phyloP scores from a whole-genome alignment of 2,888 invertebrate genomes.

The Apamea crenata region DNA sequence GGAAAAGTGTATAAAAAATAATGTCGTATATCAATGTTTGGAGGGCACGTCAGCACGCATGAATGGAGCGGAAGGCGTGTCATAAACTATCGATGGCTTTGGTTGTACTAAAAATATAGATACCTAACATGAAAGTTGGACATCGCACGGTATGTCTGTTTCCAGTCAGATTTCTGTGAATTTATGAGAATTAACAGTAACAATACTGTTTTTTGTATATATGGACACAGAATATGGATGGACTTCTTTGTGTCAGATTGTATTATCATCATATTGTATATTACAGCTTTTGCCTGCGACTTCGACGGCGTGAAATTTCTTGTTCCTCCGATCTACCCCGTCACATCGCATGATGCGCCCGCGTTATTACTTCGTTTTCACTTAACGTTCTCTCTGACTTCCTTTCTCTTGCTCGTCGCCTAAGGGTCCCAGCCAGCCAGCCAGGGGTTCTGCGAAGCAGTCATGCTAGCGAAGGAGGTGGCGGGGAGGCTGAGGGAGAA shows the following conservation, averaged over 20 bases:
- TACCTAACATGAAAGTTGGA: slow-evolving; percentile 13
- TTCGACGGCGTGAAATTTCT: too few relatives aligned
- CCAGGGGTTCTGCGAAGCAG: too few relatives aligned
- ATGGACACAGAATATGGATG: not conserved
- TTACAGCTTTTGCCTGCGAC: too few relatives aligned
- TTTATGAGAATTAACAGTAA: not conserved
- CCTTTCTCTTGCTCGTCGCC: too few relatives aligned
- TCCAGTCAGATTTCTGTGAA: not conserved
- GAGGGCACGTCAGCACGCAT: slow-evolving; percentile 56
- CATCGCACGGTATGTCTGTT: not conserved
- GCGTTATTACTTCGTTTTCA: too few relatives aligned
- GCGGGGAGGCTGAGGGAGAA: too few relatives aligned
- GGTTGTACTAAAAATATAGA: slow-evolving; percentile 32
- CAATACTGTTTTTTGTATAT: not conserved
- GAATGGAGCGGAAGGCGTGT: slow-evolving; percentile 56
- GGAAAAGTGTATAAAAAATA: slow-evolving; percentile 57
- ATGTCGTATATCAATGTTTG: slow-evolving; percentile 59
- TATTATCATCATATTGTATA: too few relatives aligned
- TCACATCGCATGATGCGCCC: too few relatives aligned
- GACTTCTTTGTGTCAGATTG: not conserved
- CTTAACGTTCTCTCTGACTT: too few relatives aligned
- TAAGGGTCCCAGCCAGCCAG: too few relatives aligned
- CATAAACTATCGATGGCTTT: slow-evolving; percentile 46
- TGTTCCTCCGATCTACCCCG: too few relatives aligned
- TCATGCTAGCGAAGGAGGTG: too few relatives aligned